Conservation (phyloP, 2,797 vertebrate genomes). For the Neolamprologus multifasciatus region DNA sequence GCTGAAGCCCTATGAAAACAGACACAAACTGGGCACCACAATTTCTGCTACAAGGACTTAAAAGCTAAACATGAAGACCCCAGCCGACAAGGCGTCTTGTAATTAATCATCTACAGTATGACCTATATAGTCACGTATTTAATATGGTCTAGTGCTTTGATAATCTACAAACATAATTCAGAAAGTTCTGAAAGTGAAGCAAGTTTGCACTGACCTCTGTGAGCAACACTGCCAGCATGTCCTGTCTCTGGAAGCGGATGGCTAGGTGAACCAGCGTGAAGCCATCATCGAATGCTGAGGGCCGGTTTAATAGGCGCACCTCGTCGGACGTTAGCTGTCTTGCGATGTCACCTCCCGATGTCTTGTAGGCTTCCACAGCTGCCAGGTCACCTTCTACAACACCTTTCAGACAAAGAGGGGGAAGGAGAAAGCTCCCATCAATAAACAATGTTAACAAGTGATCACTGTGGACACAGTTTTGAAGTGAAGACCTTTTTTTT, state of each 20-base stretch:
- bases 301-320: conserved; percentile 90
- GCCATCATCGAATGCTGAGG: conserved; percentile 94
- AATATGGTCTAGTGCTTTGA: neutral
- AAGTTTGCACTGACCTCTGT: conserved; percentile 83
- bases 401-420: conserved; percentile 67
- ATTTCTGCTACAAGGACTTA: neutral
- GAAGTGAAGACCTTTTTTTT: neutral
- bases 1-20: neutral
- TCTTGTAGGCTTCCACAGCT: conserved; percentile 94
- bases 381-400: conserved; percentile 96
- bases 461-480: neutral
- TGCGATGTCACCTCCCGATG: conserved; percentile 92
- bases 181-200: neutral
- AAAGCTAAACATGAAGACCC: neutral
- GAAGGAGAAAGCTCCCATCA: neutral
- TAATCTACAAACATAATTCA: neutral
- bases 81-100: neutral
- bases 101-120: neutral
- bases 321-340: conserved; percentile 93
- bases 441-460: neutral
- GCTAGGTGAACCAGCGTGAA: conserved; percentile 97
- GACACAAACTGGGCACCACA: neutral
- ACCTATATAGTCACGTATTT: neutral
- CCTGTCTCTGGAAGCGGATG: conserved; percentile 97
- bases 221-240: conserved; percentile 95